Conservation (phyloP, 2,797 vertebrate species). For the Acestrorhynchus altus region DNA sequence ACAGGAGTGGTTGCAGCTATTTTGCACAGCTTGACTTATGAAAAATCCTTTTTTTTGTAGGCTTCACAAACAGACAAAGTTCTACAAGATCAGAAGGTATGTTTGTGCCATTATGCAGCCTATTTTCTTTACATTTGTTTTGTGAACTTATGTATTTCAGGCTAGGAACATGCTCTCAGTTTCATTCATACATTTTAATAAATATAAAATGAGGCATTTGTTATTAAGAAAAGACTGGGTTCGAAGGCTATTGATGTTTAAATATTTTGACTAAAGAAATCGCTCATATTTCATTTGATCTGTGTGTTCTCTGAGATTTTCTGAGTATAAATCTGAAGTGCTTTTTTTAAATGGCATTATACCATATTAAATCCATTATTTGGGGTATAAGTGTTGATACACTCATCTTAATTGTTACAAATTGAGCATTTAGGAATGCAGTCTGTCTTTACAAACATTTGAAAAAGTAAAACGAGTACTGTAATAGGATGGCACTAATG, state of each 20-base stretch:
- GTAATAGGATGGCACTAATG: too few relatives aligned
- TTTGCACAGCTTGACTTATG: not conserved
- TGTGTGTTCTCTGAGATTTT: too few relatives aligned
- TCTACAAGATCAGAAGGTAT: not conserved
- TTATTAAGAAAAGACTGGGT: not conserved
- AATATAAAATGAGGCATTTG: not conserved
- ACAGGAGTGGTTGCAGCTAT: not conserved
- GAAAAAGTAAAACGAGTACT: too few relatives aligned
- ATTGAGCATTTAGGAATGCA: too few relatives aligned
- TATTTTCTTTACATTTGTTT: not conserved
- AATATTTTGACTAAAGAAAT: not conserved
- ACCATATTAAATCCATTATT: too few relatives aligned
- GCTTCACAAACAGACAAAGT: not conserved
- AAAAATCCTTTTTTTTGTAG: not conserved
- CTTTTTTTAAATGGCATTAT: too few relatives aligned
- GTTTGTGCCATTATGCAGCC: not conserved
- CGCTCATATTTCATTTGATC: too few relatives aligned
- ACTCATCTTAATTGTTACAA: too few relatives aligned
- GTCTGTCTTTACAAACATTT: too few relatives aligned
- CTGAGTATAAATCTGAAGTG: too few relatives aligned
- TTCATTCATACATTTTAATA: not conserved
- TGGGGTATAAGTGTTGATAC: too few relatives aligned
- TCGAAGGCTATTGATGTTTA: not conserved
- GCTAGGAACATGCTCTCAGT: not conserved
- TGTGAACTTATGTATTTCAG: not conserved